A percentile compares a stretch with the other conserved stretches of the same genome.
phyloP scores from a whole-genome alignment of 2,888 invertebrate species.

The Drosophila anomelani region DNA sequence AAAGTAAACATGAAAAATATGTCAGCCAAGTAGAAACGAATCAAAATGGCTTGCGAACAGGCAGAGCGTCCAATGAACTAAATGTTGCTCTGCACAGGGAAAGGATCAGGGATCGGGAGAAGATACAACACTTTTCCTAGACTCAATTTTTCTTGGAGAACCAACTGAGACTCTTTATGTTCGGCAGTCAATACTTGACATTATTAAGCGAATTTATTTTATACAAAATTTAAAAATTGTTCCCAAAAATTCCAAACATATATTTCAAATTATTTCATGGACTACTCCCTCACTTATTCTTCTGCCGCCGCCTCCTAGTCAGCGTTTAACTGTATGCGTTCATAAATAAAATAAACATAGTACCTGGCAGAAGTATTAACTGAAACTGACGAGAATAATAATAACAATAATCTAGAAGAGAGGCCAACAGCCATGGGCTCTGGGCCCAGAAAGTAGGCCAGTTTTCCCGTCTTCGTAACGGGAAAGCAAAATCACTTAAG shows the following conservation, averaged over 20 bases:
- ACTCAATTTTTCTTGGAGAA: neutral
- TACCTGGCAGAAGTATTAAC: constrained; percentile 55
- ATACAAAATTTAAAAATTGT: no score
- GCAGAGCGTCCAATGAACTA: constrained; percentile 42
- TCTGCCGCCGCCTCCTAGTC: neutral
- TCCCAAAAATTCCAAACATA: neutral
- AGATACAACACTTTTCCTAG: neutral
- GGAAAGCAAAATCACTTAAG: constrained; percentile 76
- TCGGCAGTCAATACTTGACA: no score
- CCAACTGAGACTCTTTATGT: no score
- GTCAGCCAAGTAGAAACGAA: constrained; percentile 36
- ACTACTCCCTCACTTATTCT: neutral
- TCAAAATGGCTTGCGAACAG: constrained; percentile 40
- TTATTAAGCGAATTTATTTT: no score
- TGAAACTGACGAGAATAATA: constrained; percentile 67
- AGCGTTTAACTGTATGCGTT: neutral
- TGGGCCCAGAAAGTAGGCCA: constrained; percentile 14
- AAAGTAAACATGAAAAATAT: constrained; percentile 62
- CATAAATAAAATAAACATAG: constrained; percentile 44
- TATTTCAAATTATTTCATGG: no score
- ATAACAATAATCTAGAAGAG: constrained; percentile 47
- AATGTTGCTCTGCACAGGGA: constrained; percentile 18
- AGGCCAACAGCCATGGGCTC: neutral
- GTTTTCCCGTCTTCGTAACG: constrained; percentile 35
- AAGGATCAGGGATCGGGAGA: neutral